Base-by-base conservation (phyloP, 2,888 invertebrate species). In the Caenorhabditis afra region DNA sequence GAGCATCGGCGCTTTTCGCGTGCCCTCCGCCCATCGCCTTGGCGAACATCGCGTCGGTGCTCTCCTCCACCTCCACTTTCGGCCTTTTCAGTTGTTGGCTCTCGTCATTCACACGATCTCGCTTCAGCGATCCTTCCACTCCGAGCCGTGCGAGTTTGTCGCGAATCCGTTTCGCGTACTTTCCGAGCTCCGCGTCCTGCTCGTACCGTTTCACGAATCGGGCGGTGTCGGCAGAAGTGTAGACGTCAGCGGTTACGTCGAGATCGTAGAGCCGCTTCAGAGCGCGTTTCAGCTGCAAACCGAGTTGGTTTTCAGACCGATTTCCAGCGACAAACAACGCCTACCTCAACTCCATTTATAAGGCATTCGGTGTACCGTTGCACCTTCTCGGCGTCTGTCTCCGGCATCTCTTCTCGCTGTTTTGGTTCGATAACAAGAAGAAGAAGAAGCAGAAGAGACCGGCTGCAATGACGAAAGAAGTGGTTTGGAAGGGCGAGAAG, bases 241-340 rank as follows among this genome's bases (percentile, higher is more conserved):
- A 78, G 7, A 66, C 57, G 23, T 62, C 47, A 7, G 61, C 18
- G 4, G 66, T 8, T 4, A 78, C 71, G 10, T 62, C 44, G 22
- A 78, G 41, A 18, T 78, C 71, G 58, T 49, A 73, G 16, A 78
- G 67, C n/a, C 78, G 71, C 20, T 73, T 78, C 29, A 78, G 18
- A 1, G 78, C 71, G 49, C 73, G 37, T 62, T 78, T 78, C 3
- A 53, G 47, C 77, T 78, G 71, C 8, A 78, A 76, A 70, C n/a
- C 29, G 7, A 29, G 29, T 14, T 18, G 41, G 3, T 41, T 41
- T 41, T 41, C 41, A 14, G 41, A 37, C 37, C 37, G 37, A 37
- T 37, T 37, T 5, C 7, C 5, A 8, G 11, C 37, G 5, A 8
- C 37, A 37, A 37, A 37, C 5, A 11, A 8, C 37, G 14, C 77